These are phyloP conservation scores for Tokudaia muenninki DNA, from an alignment of 2,797 vertebrate genomes.

Conservation along the genomic window DNA sequence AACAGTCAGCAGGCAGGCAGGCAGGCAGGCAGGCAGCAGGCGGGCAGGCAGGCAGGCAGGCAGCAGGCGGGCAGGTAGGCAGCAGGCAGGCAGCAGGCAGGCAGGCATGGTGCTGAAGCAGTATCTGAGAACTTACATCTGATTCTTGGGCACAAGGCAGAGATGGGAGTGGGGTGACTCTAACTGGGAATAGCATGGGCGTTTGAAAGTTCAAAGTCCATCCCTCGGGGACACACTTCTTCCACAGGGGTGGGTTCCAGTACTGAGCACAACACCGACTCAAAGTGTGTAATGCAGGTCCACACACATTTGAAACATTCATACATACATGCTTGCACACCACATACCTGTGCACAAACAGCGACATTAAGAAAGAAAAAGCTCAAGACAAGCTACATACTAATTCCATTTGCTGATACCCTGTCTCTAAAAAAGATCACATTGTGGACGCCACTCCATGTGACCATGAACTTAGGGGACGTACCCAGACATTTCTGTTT, in stretches of 20 bases:
- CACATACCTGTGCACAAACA: neutral
- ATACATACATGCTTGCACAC: too few relatives aligned
- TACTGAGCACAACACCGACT: neutral
- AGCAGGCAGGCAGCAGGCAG: neutral
- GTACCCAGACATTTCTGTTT: neutral
- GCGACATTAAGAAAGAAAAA: neutral
- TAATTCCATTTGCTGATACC: neutral
- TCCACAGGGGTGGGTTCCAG: neutral
- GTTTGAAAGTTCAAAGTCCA: neutral
- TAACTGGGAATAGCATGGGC: too few relatives aligned
- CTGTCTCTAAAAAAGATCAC: neutral
- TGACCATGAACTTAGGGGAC: neutral
- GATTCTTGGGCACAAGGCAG: neutral
- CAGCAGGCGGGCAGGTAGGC: neutral
- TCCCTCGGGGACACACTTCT: neutral
- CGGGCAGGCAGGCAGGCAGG: neutral
- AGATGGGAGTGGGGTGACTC: neutral
- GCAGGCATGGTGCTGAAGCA: neutral
- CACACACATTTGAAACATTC: neutral
- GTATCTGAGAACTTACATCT: neutral
- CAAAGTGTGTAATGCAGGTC: neutral
- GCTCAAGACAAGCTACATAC: neutral
- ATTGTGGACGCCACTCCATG: neutral
- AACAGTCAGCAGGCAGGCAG: neutral
- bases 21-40: too few relatives aligned